Base-by-base conservation (phyloP, 1,140 invertebrate genomes). In the Anadara kagoshimensis region DNA sequence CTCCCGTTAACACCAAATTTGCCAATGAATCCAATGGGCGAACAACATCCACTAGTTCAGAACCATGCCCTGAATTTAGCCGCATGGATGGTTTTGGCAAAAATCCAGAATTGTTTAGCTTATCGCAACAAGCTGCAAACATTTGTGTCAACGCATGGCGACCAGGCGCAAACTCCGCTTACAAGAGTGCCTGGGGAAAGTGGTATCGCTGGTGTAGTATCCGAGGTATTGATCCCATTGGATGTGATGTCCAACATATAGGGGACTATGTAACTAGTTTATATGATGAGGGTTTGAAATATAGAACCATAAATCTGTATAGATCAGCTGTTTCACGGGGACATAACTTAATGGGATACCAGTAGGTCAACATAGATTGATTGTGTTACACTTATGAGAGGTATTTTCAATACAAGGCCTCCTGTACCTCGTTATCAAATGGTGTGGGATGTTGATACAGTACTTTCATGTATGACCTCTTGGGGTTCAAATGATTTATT, bases 141-240 rank as follows among this genome's bases (percentile, higher is more conserved):
- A 41, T 61, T n/a, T 36, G 20, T 20, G 29, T 20, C n/a, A 43
- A 41, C 11, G 58, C 58, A 5, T 61, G 58, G 58, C 10, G 58
- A 41, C 29, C 29, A 41, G 58, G 58, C 10, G 43, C 58, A 10
- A 26, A 61, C 20, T 8, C n/a, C 3, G 26, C 58, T 61, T 61
- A 61, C 58, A 61, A 61, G 20, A 61, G 58, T 36, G 36, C 29
- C 58, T 61, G 58, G 58, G 41, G 58, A 51, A 24, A 62, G n/a
- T 70, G 73, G 73, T 44, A 22, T 24, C 16, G 29, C 20, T 71
- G 16, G 45, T 70, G 67, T 66, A 29, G 18, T 65, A 16, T 70
- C 58, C 56, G 53, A 53, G 10, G 22, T 29, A 47, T 54, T 75
- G 47, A 71, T 75, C 54, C 67, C 44, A 8, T 75, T 59, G 36